These are phyloP conservation scores for Hypomecis punctinalis DNA, from an alignment of 2,888 invertebrate species.

Conservation along the genomic window DNA sequence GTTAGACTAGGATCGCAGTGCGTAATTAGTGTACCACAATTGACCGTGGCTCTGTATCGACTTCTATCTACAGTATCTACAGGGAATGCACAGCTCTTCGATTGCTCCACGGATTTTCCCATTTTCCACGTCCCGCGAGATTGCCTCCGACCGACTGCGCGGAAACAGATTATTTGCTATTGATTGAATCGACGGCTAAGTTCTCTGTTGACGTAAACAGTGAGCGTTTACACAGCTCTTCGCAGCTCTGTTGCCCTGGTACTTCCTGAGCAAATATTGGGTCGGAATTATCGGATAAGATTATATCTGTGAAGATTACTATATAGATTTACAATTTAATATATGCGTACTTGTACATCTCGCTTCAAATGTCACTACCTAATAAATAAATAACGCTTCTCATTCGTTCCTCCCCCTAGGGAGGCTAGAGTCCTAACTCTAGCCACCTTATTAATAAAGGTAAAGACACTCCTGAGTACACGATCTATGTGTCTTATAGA, in stretches of 20 bases:
- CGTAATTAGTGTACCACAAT: no score
- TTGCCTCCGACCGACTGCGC: conserved; percentile 63
- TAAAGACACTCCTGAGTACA: no score
- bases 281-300: conserved; percentile 7
- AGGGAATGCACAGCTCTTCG: conserved; percentile 31
- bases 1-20: no score
- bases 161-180: conserved; percentile 75
- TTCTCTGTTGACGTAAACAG: conserved; percentile 61
- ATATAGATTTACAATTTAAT: no score
- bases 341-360: no score
- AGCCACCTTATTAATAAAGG: no score
- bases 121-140: conserved; percentile 64
- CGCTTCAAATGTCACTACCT: neutral
- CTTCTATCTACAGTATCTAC: neutral
- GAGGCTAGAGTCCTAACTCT: no score
- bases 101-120: conserved; percentile 61
- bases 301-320: neutral
- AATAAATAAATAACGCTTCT: no score
- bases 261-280: conserved; percentile 13
- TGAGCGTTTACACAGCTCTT: conserved; percentile 48
- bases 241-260: conserved; percentile 35
- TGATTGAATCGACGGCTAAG: conserved; percentile 66
- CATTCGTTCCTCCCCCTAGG: no score
- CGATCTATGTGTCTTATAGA: no score
- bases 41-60: no score